These are phyloP conservation scores for Lutraria rhynchaena DNA, from an alignment of 1,140 invertebrate genomes.

Conservation along the genomic window DNA sequence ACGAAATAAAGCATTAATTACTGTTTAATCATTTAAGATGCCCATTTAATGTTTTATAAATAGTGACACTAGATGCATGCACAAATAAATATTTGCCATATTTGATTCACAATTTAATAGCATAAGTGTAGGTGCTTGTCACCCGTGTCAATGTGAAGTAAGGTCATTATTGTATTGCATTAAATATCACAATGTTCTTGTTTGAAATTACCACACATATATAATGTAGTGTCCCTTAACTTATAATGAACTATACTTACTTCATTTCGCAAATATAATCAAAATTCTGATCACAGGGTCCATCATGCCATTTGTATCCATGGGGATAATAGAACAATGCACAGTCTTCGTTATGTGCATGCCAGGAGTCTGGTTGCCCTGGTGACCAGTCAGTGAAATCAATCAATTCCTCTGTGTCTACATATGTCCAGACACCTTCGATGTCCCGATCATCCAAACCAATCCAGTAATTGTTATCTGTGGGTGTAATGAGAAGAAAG, in stretches of 20 bases:
- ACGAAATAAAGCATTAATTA: not conserved
- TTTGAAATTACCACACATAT: too few relatives aligned
- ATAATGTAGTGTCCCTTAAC: too few relatives aligned
- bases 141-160: too few relatives aligned
- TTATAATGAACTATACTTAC: too few relatives aligned
- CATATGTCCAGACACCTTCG: constrained; percentile 14
- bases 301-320: constrained; percentile 3
- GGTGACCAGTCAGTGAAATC: constrained; percentile 4
- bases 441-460: not conserved
- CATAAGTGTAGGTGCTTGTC: too few relatives aligned
- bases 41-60: too few relatives aligned
- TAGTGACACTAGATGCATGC: too few relatives aligned
- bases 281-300: not conserved
- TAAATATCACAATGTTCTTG: too few relatives aligned
- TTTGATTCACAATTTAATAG: too few relatives aligned
- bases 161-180: not conserved
- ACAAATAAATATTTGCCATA: too few relatives aligned
- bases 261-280: not conserved
- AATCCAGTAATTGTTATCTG: constrained; percentile 18
- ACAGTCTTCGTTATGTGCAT: constrained; percentile 23
- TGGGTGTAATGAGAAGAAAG: not conserved
- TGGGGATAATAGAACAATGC: constrained; percentile 1
- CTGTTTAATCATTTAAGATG: too few relatives aligned
- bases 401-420: too few relatives aligned
- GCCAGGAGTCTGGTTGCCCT: constrained; percentile 14